Evolutionary conservation across 2,797 vertebrate genomes (phyloP), one percentile per base, ranked within the genome.

Genomic region (Chaetophractus vellerosus): DNA sequence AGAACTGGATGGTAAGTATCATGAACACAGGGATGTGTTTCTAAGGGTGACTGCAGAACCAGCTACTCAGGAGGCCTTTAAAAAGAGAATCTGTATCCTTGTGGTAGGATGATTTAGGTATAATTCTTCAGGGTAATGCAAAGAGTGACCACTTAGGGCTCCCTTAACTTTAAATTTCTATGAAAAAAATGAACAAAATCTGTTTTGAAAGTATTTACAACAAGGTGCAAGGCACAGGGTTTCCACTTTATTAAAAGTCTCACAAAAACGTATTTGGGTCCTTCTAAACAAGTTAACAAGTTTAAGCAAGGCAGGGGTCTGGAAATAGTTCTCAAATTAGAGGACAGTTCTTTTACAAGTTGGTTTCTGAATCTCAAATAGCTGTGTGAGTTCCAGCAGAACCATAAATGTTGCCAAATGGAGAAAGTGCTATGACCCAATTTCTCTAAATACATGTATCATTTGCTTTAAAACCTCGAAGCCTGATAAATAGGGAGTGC

Each of bases 371-470:
- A 79, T 88, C 66, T 71, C 10, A 26, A 23, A 28, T 55, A 87
- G 86, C 38, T 5, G 0, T 21, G 6, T 76, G 68, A 93, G 75
- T 71, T 83, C 92, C 10, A 72, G 81, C 33, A 88, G 87, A 94
- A 80, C 24, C 16, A 21, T 90, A 66, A 91, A 52, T 6, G 6
- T 80, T 88, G n/a, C 64, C 50, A 57, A 41, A 11, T 41, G 45
- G 83, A 90, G 91, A 97, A 82, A 2, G 15, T 59, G 7, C 45
- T 16, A 48, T 50, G 97, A 76, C 76, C 76, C 82, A 87, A 71
- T 96, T 96, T 90, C 61, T 83, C 55, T 83, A 26, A 11, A 88
- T 79, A 91, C 82, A 78, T 50, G 81, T 86, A 88, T 89, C 48
- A 93, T 97, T 50, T 94, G 24, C 78, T 95, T 96, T 95, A 88